phyloP scores from a whole-genome alignment of 2,113 vertebrate genomes.

The human region GRCh38 chr9:93908501-93909000 shows the following conservation, averaged over 20 bases:
- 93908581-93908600: no score
- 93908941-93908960: background rate
- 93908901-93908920: background rate
- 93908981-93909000: accelerated
- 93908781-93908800: no score
- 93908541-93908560: no score
- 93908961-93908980: no score
- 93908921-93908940: background rate
- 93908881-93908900: accelerated
- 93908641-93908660: no score
- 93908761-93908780: background rate
- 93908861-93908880: background rate
- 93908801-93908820: background rate
- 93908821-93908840: background rate
- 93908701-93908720: background rate
- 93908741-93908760: background rate
- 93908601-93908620: no score
- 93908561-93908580: no score
- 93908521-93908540: background rate
- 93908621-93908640: no score
- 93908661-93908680: background rate
- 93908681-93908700: background rate
- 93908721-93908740: background rate
- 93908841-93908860: accelerated
- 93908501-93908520: background rate